A percentile compares a stretch with the other conserved stretches of the same genome.
phyloP scores from a whole-genome alignment of 2,113 vertebrate genomes.

The Chaenocephalus aceratus region DNA sequence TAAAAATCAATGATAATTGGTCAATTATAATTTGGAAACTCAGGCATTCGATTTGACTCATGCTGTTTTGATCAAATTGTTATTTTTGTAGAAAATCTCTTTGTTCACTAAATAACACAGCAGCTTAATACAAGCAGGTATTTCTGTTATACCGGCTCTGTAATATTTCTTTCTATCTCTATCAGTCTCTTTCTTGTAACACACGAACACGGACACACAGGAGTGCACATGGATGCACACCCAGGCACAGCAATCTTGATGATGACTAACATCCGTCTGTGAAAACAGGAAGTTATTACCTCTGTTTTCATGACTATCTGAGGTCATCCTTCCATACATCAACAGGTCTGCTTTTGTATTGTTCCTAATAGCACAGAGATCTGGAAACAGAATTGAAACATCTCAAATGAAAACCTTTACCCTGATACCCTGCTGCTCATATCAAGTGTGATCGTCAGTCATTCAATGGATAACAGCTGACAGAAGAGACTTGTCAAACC shows the following conservation, averaged over 20 bases:
- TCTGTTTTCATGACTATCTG: conserved; percentile 31
- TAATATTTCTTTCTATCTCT: conserved; percentile 10
- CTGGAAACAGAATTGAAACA: not conserved
- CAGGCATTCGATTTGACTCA: not conserved
- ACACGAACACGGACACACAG: conserved; percentile 12
- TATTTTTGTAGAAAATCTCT: not conserved
- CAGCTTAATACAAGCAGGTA: conserved; percentile 2
- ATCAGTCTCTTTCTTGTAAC: not conserved
- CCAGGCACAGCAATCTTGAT: conserved; percentile 9
- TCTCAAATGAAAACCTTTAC: conserved; percentile 5
- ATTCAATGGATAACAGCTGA: not conserved
- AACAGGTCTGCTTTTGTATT: conserved; percentile 15
- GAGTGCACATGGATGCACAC: not conserved
- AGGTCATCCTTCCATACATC: conserved; percentile 34
- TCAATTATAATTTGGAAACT: not conserved
- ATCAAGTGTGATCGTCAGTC: not conserved
- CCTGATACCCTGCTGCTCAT: not conserved
- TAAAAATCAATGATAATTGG: not conserved
- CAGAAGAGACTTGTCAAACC: conserved; percentile 13
- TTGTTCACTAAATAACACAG: conserved; percentile 1
- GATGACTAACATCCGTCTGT: conserved; percentile 55
- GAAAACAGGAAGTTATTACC: conserved; percentile 67
- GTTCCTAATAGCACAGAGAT: not conserved
- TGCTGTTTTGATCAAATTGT: not conserved
- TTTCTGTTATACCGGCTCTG: not conserved